Conservation (phyloP, 2,888 invertebrate genomes). For the Pyrgus malvae region DNA sequence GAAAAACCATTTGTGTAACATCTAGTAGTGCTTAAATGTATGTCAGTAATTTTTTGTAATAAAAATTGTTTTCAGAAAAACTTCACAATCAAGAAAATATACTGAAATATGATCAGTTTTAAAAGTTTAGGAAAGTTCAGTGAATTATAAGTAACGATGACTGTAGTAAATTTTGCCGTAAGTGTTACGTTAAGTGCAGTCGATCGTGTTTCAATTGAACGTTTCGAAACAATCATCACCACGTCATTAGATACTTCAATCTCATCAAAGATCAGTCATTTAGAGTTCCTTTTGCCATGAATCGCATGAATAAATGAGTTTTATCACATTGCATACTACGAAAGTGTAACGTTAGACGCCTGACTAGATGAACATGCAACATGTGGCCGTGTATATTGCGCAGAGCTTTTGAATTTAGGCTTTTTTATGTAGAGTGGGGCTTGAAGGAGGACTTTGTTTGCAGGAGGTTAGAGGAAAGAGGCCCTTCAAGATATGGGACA, state of each 20-base stretch:
- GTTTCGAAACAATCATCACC: conserved; percentile 18
- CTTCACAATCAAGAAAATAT: conserved; percentile 9
- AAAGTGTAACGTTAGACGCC: conserved; percentile 12
- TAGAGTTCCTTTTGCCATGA: conserved; percentile 19
- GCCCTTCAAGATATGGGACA: conserved; percentile 98
- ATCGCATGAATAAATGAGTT: conserved; percentile 19
- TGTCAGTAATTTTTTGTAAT: neutral
- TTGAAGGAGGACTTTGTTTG: conserved; percentile 49
- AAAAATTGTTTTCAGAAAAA: conserved; percentile 23
- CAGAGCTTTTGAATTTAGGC: conserved; percentile 17
- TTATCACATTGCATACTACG: conserved; percentile 14
- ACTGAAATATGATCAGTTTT: conserved; percentile 17
- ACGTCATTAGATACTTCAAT: conserved; percentile 25
- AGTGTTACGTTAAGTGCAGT: conserved; percentile 12
- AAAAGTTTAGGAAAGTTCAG: conserved; percentile 14
- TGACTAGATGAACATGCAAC: conserved; percentile 17
- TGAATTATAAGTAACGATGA: conserved; percentile 17
- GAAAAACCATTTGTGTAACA: neutral
- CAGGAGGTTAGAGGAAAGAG: conserved; percentile 97
- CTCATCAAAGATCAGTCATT: conserved; percentile 23
- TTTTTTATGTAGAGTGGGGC: neutral
- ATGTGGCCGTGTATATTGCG: conserved; percentile 18
- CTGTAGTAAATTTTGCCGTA: conserved; percentile 23
- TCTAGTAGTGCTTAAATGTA: neutral
- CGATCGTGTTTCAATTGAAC: neutral